Evolutionary conservation across 2,888 invertebrate species (phyloP).

Genomic region (Torymus aiolomorphi): DNA sequence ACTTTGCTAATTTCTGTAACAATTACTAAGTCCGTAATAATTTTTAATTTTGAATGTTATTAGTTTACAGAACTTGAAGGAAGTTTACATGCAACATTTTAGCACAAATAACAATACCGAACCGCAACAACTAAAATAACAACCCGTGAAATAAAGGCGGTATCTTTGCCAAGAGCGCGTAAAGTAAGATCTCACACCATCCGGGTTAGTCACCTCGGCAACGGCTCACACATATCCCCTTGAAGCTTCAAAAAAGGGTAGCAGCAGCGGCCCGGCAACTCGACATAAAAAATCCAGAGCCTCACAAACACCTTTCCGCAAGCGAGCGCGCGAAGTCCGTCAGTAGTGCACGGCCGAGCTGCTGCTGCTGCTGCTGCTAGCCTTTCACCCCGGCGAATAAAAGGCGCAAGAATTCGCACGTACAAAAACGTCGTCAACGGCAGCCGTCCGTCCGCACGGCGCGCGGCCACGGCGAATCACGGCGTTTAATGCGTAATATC

Average conservation of each 20-base stretch:
- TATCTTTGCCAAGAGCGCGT: background rate
- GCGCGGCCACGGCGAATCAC: conserved; percentile 60
- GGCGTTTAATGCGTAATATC: conserved; percentile 74
- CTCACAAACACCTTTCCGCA: too few species aligned
- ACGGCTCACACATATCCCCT: conserved; percentile 73
- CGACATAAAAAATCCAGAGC: conserved; percentile 39
- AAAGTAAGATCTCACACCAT: background rate
- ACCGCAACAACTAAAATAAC: too few species aligned
- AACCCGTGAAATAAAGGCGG: too few species aligned
- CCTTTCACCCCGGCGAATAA: conserved; percentile 22
- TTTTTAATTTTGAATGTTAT: too few species aligned
- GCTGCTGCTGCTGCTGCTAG: background rate
- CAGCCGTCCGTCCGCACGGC: conserved; percentile 3
- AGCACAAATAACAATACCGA: too few species aligned
- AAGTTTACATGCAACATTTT: too few species aligned
- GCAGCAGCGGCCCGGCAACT: too few species aligned
- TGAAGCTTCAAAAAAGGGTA: conserved; percentile 36
- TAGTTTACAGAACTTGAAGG: too few species aligned
- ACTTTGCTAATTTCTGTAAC: too few species aligned
- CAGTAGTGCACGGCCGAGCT: too few species aligned
- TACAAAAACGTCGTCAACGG: conserved; percentile 39
- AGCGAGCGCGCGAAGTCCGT: background rate
- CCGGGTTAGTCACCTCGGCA: background rate
- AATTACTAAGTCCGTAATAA: too few species aligned
- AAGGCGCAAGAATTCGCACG: conserved; percentile 57